Evolutionary conservation across 2,797 vertebrate species (phyloP), one percentile per base, ranked within the genome.

Genomic region (Tachyglossus aculeatus): DNA sequence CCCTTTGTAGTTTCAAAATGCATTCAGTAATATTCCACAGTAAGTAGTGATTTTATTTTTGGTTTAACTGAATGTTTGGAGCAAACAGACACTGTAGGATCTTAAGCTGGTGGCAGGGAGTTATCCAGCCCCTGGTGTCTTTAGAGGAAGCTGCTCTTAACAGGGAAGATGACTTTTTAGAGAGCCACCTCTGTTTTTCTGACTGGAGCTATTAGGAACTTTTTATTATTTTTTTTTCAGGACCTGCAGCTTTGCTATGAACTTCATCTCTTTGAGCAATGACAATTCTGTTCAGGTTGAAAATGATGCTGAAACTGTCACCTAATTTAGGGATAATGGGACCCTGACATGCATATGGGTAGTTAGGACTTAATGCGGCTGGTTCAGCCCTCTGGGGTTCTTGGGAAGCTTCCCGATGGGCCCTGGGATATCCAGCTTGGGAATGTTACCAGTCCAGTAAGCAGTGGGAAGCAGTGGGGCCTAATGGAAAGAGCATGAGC

Each of bases 301-400:
- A n/a, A n/a, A n/a, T n/a, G n/a, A n/a, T n/a, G n/a, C n/a, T n/a
- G n/a, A n/a, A n/a, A n/a, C n/a, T n/a, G n/a, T n/a, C n/a, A n/a
- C n/a, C n/a, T n/a, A n/a, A n/a, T n/a, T n/a, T n/a, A n/a, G n/a
- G n/a, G n/a, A n/a, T n/a, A n/a, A n/a, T n/a, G n/a, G n/a, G 71
- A 70, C 67, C 73, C 52, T 3, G 33, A 71, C 21, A 58, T 81
- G 57, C 57, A 44, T 7, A 51, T 53, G 0, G 0, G 64, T 80
- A 67, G 82, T 86, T 80, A 68, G 33, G 68, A 74, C 55, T 61
- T 56, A 33, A 59, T 22, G 52, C 58, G 51, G 63, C 59, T 78
- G 61, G 24, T 58, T 57, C 33, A 61, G 71, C 62, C 71, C 58
- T 60, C 29, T 31, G 32, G 74, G 71, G 67, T 80, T 50, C 31